phyloP scores from a whole-genome alignment of 2,888 invertebrate genomes.

The Nomada flava region DNA sequence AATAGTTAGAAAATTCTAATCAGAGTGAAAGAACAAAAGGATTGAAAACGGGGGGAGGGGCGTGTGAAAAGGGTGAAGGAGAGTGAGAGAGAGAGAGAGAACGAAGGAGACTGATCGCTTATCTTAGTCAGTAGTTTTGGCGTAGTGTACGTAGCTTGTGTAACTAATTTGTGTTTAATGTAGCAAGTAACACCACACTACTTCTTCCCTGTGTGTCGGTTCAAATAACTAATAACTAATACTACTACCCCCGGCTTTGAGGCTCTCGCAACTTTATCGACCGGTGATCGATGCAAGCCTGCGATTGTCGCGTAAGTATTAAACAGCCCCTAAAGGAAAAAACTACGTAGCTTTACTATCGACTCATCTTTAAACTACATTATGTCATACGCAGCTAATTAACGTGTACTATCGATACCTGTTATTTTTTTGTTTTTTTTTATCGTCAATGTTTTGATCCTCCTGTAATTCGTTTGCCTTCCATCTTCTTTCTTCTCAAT shows the following conservation, averaged over 20 bases:
- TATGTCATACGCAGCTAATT: constrained; percentile 56
- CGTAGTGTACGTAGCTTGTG: constrained; percentile 80
- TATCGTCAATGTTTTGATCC: constrained; percentile 35
- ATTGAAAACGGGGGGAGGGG: background rate
- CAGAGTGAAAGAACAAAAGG: constrained; percentile 6
- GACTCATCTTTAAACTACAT: constrained; percentile 35
- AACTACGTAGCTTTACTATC: constrained; percentile 66
- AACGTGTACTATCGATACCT: constrained; percentile 48
- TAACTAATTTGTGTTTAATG: constrained; percentile 84
- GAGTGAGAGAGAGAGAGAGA: background rate
- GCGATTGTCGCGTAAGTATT: constrained; percentile 80
- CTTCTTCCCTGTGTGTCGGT: constrained; percentile 80
- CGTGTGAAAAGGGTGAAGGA: background rate
- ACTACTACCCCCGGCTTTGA: constrained; percentile 79
- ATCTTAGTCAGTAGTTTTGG: constrained; percentile 70
- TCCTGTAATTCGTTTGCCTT: constrained; percentile 16
- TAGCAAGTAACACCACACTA: constrained; percentile 82
- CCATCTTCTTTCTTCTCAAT: constrained; percentile 27
- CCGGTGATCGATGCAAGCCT: constrained; percentile 77
- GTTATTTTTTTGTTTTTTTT: background rate
- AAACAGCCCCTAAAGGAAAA: constrained; percentile 53
- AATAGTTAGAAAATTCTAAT: constrained; percentile 30
- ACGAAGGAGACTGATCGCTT: constrained; percentile 50
- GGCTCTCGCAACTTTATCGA: constrained; percentile 78
- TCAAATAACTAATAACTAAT: constrained; percentile 84